Base-by-base conservation (phyloP, 2,113 vertebrate genomes). In the Callipepla californica region DNA sequence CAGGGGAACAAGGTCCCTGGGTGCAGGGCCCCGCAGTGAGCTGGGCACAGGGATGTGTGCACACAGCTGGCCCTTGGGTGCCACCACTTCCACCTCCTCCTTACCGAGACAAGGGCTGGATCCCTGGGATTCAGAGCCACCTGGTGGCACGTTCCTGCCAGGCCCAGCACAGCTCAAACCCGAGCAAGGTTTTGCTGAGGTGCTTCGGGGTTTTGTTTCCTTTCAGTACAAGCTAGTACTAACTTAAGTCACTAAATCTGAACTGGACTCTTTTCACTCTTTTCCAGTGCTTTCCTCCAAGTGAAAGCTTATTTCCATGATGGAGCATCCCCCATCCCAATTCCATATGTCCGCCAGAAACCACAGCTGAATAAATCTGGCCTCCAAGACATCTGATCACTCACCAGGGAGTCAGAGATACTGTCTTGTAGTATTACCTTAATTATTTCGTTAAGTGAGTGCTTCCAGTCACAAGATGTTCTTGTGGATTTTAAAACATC, bases 121-220 rank as follows among this genome's bases (percentile, higher is more conserved):
- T 86, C 66, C 62, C 34, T 69, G 87, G 93, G 69, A 90, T 90
- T 87, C 80, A 95, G 96, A 95, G 95, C 94, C 93, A 91, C 93
- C 95, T 95, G 92, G 91, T 95, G 93, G 96, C 69, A 80, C 4
- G 13, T 55, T 95, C 62, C 87, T 51, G 92, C 23, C 32, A 85
- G 30, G 34, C 8, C 40, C 50, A 57, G 75, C 30, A 51, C 19
- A 44, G 44, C 38, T n/a, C 59, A 85, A 85, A 89, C n/a, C 51
- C 17, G 51, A 53, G 26, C 51, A 53, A 26, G 59, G 42, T 83
- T 34, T 28, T 70, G 45, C 1, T 1, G 42, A 9, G 0, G 26
- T 11, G 7, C 65, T 90, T 87, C 42, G 59, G 63, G 47, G 55
- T 44, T 82, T 92, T 57, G 40, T 8, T 42, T 81, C 62, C 16